Evolutionary conservation across 2,888 invertebrate genomes (phyloP), one percentile per base, ranked within the genome.

Genomic region (Aleiodes testaceus): DNA sequence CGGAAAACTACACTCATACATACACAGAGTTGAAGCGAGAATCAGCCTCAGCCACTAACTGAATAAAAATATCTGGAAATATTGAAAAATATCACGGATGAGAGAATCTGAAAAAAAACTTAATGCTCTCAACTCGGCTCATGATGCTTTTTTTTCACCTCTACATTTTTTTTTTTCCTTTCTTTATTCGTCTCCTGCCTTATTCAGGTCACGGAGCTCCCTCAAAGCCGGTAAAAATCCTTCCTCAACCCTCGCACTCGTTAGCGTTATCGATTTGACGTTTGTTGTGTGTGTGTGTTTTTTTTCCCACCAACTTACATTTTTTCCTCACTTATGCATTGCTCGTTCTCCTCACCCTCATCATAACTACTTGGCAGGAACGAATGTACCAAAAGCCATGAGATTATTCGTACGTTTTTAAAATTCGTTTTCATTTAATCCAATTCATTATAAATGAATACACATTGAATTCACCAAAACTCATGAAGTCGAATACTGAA

Each of bases 171-270:
- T 16, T 61, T 49, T 50, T 59, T 66, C 36, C 22, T 12, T 26
- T 11, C 26, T 30, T 59, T 22, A 22, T 70, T 47, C 47, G 16
- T 26, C 61, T 64, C 61, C 63, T 69, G 66, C 68, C 72, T 73
- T 63, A 71, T 74, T 73, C 75, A 50, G 67, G 77, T 76, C 76
- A 75, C 76, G 76, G 71, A 70, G 73, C 69, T 73, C 50, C 65
- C 67, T 72, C 67, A 72, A 72, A 71, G 74, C 66, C 55, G 55
- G 53, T 66, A 49, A 64, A 74, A 73, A 69, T 70, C 72, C 36
- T 71, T 50, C 68, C 70, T 49, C 44, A 47, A 50, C 49, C 65
- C 65, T 64, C 55, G 65, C 72, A 74, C 73, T 76, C 77, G 73
- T 76, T 73, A 76, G 69, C 67, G 67, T 67, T 77, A 73, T 76